Base-by-base conservation (phyloP, 2,797 vertebrate genomes). In the Mormyrus proboscirostris region DNA sequence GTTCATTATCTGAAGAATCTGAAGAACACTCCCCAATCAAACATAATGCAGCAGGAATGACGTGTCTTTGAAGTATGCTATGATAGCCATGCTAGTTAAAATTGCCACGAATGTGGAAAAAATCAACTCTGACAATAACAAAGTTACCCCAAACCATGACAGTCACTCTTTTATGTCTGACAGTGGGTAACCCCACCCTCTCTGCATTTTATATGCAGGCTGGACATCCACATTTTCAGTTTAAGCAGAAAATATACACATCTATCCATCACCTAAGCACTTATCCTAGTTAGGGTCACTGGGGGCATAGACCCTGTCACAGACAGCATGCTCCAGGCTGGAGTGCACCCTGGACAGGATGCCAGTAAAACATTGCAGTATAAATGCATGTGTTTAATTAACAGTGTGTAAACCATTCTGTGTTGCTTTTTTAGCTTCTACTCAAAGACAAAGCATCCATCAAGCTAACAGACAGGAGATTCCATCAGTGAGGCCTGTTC, bases 391-490 rank as follows among this genome's bases (percentile, higher is more conserved):
- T 76, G 41, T 41, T 38, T 76, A 38, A 69, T 69, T 33, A 33
- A 5, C 69, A 16, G 5, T 76, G 14, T 83, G 44, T 14, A 83
- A 3, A 65, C n/a, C 22, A 50, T 22, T 76, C n/a, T 47, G n/a
- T 76, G 3, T 57, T 86, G 19, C 47, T 73, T 9, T 41, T 87
- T 44, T 69, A 93, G 93, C 89, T 53, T n/a, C 87, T 14, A 12
- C 88, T n/a, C 90, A 88, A 50, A 90, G 88, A 0, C 90, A 92
- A 49, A 92, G 59, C 88, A 85, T 90, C 22, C 89, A 88, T 9
- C 90, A 90, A n/a, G 19, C 86, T 69, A 88, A 89, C 86, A 91
- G 90, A 88, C 91, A 50, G 57, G 87, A 89, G 2, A 10, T 79
- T 49, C 87, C 89, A 88, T 87, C 90, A 87, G 22, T 88, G 62